These are phyloP conservation scores for Eremophila alpestris DNA, from an alignment of 2,797 vertebrate genomes.

Conservation along the genomic window DNA sequence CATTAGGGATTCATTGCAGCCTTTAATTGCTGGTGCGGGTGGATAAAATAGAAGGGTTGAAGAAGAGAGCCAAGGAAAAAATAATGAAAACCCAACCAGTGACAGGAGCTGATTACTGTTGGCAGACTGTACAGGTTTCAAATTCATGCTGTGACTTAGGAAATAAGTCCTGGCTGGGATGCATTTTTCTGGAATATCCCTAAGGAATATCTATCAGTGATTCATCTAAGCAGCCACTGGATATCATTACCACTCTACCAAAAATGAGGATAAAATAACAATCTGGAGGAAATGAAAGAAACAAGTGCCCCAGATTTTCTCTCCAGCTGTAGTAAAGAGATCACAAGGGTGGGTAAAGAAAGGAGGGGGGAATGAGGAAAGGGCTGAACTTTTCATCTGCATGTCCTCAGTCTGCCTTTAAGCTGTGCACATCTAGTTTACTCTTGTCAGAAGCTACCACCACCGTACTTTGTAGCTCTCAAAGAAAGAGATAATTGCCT, in stretches of 20 bases:
- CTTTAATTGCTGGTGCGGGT: slow-evolving; percentile 16
- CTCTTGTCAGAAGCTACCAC: slow-evolving; percentile 51
- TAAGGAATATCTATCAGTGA: slow-evolving; percentile 61
- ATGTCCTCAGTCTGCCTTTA: slow-evolving; percentile 52
- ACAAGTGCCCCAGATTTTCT: slow-evolving; percentile 54
- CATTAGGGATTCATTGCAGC: not conserved
- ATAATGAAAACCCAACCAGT: slow-evolving; percentile 39
- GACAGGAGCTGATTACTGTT: not conserved
- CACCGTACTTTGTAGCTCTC: slow-evolving; percentile 26
- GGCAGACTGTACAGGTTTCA: slow-evolving; percentile 25
- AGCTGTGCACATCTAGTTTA: slow-evolving; percentile 56
- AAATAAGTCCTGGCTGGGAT: slow-evolving; percentile 44
- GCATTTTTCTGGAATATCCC: slow-evolving; percentile 61
- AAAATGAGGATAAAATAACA: slow-evolving; percentile 60
- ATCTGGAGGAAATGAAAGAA: slow-evolving; percentile 52
- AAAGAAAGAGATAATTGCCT: slow-evolving; percentile 64
- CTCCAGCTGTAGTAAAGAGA: slow-evolving; percentile 18
- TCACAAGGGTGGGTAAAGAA: slow-evolving; percentile 27
- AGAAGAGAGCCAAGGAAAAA: slow-evolving; percentile 25
- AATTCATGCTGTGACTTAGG: slow-evolving; percentile 50
- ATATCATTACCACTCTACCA: slow-evolving; percentile 57
- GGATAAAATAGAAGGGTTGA: not conserved
- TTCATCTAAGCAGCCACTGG: slow-evolving; percentile 62
- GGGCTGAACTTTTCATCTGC: slow-evolving; percentile 55
- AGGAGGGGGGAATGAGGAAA: slow-evolving; percentile 28